A percentile compares a stretch with the other conserved stretches of the same genome.
Conservation (phyloP, 2,797 vertebrate species). For the Meriones psammophilus region DNA sequence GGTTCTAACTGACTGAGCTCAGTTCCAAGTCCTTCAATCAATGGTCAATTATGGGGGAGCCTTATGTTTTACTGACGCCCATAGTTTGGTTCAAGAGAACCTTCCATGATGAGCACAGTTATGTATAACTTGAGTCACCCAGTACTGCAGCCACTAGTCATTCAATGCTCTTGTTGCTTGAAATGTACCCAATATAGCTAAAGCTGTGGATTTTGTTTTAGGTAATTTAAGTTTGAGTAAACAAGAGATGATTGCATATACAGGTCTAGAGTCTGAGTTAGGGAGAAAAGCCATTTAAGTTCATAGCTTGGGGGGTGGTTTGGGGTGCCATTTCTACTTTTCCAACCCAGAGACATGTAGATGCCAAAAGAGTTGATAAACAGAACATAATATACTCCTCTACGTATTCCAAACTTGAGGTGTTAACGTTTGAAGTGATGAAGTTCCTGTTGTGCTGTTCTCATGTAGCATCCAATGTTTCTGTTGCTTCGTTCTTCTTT, state of each 20-base stretch:
- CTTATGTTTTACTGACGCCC: not conserved
- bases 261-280: not conserved
- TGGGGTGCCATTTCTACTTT: not conserved
- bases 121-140: not conserved
- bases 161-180: not conserved
- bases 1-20: not conserved
- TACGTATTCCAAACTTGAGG: not conserved
- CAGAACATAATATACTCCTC: not conserved
- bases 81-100: not conserved
- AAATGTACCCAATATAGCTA: not conserved
- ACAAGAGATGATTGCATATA: not conserved
- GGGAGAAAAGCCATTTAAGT: not conserved
- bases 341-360: not conserved
- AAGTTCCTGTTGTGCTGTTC: constrained; percentile 20
- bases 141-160: not conserved
- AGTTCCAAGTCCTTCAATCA: not conserved
- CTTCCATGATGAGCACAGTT: not conserved
- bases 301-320: not conserved
- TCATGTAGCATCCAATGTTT: not conserved
- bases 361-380: not conserved
- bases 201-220: constrained; percentile 34
- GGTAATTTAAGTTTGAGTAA: constrained; percentile 47
- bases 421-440: not conserved
- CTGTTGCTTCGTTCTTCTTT: constrained; percentile 27
- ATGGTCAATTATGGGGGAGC: not conserved